Conservation (phyloP, 2,797 vertebrate species). For the Siniperca undulata region DNA sequence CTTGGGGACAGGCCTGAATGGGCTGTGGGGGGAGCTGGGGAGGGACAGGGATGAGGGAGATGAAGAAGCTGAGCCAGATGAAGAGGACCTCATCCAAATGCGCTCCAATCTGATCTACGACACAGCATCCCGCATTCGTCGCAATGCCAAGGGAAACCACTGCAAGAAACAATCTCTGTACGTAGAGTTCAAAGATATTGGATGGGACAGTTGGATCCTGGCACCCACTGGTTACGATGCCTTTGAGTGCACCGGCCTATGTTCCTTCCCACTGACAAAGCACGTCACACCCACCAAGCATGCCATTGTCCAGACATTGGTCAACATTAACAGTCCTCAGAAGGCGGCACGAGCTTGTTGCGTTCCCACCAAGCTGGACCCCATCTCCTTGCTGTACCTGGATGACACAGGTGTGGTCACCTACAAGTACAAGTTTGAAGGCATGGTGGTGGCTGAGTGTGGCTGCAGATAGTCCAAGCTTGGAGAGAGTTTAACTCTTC, state of each 20-base stretch:
- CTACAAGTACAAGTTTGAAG: slow-evolving; percentile 98
- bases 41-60: slow-evolving; percentile 50
- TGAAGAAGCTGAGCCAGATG: slow-evolving; percentile 85
- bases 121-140: slow-evolving; percentile 92
- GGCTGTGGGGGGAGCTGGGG: slow-evolving; percentile 74
- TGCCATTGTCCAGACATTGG: slow-evolving; percentile 95
- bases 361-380: slow-evolving; percentile 96
- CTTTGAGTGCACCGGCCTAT: slow-evolving; percentile 93
- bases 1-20: slow-evolving; percentile 75
- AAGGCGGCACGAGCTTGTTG: slow-evolving; percentile 94
- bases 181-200: slow-evolving; percentile 98
- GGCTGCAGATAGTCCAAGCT: slow-evolving; percentile 93
- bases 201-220: slow-evolving; percentile 99
- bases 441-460: slow-evolving; percentile 97
- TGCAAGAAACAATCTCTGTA: slow-evolving; percentile 95
- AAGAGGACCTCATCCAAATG: slow-evolving; percentile 95
- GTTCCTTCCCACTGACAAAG: slow-evolving; percentile 93
- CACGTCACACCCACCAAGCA: slow-evolving; percentile 97
- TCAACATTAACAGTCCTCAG: slow-evolving; percentile 94
- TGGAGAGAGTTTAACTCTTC: slow-evolving; percentile 38
- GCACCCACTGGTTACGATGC: slow-evolving; percentile 95
- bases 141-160: slow-evolving; percentile 95
- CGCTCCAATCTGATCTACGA: slow-evolving; percentile 98
- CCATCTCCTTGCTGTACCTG: slow-evolving; percentile 96
- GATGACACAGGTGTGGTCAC: slow-evolving; percentile 96